Evolutionary conservation across 2,113 vertebrate genomes (phyloP).

Genomic region (Halichoeres trimaculatus): DNA sequence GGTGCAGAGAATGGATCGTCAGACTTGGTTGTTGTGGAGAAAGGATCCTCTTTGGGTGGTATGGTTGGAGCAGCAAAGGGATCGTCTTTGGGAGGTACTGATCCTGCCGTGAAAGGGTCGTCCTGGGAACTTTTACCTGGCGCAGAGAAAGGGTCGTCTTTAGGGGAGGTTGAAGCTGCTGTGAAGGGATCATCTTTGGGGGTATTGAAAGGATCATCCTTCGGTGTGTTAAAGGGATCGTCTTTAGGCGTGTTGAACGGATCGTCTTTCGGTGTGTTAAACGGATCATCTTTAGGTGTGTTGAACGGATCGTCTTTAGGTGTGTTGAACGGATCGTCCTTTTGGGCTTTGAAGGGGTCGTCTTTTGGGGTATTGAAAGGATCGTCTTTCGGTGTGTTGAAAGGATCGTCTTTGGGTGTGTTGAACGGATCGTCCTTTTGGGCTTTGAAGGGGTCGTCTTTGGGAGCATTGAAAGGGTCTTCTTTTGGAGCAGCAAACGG

Average conservation of each 20-base stretch:
- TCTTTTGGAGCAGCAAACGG: constrained; percentile 26
- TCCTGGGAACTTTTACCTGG: constrained; percentile 31
- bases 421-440: constrained; percentile 19
- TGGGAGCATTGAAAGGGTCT: constrained; percentile 29
- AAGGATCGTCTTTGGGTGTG: constrained; percentile 15
- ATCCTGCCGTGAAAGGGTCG: constrained; percentile 21
- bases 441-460: constrained; percentile 14
- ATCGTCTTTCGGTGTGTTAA: neutral
- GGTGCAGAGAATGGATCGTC: constrained; percentile 42
- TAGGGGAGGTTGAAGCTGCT: neutral
- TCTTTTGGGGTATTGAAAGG: constrained; percentile 10
- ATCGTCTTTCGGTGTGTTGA: constrained; percentile 6
- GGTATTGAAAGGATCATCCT: constrained; percentile 40
- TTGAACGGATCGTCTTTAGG: constrained; percentile 20
- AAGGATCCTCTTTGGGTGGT: neutral
- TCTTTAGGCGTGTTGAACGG: constrained; percentile 15
- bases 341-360: constrained; percentile 3
- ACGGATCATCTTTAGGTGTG: constrained; percentile 11
- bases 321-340: constrained; percentile 14
- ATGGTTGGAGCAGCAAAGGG: constrained; percentile 1
- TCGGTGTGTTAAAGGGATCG: constrained; percentile 39
- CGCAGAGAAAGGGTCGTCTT: constrained; percentile 42
- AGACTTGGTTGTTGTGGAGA: neutral
- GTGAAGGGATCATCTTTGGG: too few species aligned
- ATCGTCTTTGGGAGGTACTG: constrained; percentile 17